Evolutionary conservation across 92 coral and sea anemone genomes (phyloP).

Genomic region (Zoanthus solanderi): DNA sequence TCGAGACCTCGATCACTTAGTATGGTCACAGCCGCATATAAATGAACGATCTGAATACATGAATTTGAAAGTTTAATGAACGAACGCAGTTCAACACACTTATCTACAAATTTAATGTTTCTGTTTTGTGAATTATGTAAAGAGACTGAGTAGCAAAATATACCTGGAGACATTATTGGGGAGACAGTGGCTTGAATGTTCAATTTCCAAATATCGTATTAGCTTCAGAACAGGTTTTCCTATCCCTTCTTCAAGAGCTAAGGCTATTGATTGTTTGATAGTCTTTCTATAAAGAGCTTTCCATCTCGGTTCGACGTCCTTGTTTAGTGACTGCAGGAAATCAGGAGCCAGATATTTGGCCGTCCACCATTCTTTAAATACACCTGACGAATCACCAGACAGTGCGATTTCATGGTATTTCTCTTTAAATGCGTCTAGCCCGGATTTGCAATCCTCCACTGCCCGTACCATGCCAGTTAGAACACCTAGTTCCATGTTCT

Average conservation of each 20-base stretch:
- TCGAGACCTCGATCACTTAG: no score
- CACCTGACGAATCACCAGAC: constrained; percentile 62
- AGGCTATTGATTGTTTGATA: constrained; percentile 55
- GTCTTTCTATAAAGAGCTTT: constrained; percentile 57
- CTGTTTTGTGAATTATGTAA: no score
- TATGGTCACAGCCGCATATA: no score
- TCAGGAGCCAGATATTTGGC: constrained; percentile 36
- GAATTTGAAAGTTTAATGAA: no score
- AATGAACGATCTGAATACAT: no score
- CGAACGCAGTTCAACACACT: no score
- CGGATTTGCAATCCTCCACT: constrained; percentile 82
- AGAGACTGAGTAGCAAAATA: no score
- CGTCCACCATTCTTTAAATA: constrained; percentile 78
- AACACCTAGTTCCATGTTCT: constrained; percentile 86
- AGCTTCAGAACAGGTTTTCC: constrained; percentile 87
- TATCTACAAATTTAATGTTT: no score
- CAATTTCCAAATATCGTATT: constrained; percentile 78
- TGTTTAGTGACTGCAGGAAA: constrained; percentile 59
- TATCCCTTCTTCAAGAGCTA: constrained; percentile 79
- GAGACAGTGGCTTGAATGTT: constrained; percentile 88
- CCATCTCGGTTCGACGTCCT: constrained; percentile 73
- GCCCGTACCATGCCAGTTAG: constrained; percentile 93
- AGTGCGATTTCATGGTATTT: constrained; percentile 53
- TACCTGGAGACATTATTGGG: constrained; percentile 76
- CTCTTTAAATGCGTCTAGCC: constrained; percentile 85